These are phyloP conservation scores for Hemibagrus wyckioides DNA, from an alignment of 2,113 vertebrate species.

Conservation along the genomic window DNA sequence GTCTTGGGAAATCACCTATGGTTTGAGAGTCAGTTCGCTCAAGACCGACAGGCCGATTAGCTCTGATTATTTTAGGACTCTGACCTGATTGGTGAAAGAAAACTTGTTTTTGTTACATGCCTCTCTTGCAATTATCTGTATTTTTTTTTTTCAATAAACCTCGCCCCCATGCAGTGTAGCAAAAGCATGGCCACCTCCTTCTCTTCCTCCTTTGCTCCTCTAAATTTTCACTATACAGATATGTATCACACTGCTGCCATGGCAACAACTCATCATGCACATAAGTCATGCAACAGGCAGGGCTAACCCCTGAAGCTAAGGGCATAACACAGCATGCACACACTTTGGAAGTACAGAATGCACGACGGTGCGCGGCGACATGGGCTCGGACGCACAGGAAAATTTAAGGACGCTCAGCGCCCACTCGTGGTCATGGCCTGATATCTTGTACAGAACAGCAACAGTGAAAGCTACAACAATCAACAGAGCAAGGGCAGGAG, in stretches of 20 bases:
- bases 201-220: slow-evolving; percentile 36
- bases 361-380: background rate
- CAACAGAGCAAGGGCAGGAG: slow-evolving; percentile 20
- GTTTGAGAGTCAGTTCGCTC: slow-evolving; percentile 99
- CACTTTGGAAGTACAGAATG: slow-evolving; percentile 26
- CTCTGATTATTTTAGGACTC: slow-evolving; percentile 99
- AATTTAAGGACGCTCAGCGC: background rate
- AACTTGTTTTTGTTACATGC: slow-evolving; percentile 85
- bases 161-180: slow-evolving; percentile 70
- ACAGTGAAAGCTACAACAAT: slow-evolving; percentile 7
- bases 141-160: slow-evolving; percentile 6
- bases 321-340: slow-evolving; percentile 41
- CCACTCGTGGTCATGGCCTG: slow-evolving; percentile 12
- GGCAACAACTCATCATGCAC: slow-evolving; percentile 71
- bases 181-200: slow-evolving; percentile 57
- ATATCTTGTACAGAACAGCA: background rate
- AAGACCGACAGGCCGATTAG: slow-evolving; percentile 92
- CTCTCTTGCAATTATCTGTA: slow-evolving; percentile 38
- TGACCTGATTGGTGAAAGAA: slow-evolving; percentile 99
- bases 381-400: slow-evolving; percentile 1
- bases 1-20: slow-evolving; percentile 96
- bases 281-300: slow-evolving; percentile 67
- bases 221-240: slow-evolving; percentile 48
- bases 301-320: slow-evolving; percentile 40
- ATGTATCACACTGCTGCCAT: slow-evolving; percentile 64